phyloP scores from a whole-genome alignment of 1,140 invertebrate genomes.

The Drosophila sucinea region DNA sequence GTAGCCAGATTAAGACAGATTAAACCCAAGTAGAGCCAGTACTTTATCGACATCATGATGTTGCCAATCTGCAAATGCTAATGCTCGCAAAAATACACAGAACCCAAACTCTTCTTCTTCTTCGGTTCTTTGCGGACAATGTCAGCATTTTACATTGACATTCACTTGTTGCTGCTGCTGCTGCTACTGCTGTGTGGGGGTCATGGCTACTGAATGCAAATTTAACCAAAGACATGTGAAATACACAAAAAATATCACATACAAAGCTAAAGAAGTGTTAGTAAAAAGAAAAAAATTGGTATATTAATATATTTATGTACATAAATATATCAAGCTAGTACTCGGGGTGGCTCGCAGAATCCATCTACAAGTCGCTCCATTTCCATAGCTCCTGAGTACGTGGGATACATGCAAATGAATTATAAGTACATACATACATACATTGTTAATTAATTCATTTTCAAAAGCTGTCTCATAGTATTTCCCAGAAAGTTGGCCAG shows the following conservation, averaged over 20 bases:
- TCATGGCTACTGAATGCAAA: constrained; percentile 5
- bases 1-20: background rate
- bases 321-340: too few relatives aligned
- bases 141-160: constrained; percentile 19
- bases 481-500: too few relatives aligned
- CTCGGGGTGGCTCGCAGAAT: too few relatives aligned
- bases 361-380: too few relatives aligned
- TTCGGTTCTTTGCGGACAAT: background rate
- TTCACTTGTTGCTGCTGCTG: background rate
- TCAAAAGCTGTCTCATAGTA: too few relatives aligned
- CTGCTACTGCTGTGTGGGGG: background rate
- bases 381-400: too few relatives aligned
- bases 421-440: too few relatives aligned
- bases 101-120: background rate
- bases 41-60: background rate
- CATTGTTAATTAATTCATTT: too few relatives aligned
- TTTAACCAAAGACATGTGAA: background rate
- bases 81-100: background rate
- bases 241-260: background rate
- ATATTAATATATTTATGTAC: too few relatives aligned
- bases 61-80: background rate
- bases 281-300: too few relatives aligned
- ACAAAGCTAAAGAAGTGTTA: background rate
- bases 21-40: background rate
- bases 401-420: too few relatives aligned